Base-by-base conservation (phyloP, 1,140 invertebrate genomes). In the Tenebrio molitor region DNA sequence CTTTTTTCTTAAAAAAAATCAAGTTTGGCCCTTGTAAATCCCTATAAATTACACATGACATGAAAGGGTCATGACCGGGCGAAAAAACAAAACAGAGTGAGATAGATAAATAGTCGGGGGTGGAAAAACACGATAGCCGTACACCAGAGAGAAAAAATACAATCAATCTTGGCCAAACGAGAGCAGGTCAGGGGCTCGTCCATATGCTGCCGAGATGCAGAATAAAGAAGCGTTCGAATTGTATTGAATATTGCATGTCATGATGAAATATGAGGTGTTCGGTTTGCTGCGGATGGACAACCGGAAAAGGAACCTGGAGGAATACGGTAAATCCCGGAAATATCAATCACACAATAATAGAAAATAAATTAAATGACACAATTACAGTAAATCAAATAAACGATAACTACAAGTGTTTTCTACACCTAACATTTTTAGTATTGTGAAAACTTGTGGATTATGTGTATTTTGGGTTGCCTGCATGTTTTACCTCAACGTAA, bases 221-320 rank as follows among this genome's bases (percentile, higher is more conserved):
- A 41, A 66, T 42, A 64, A 64, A 34, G 36, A 66, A 66, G 36
- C 21, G 14, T n/a, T 66, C 64, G 36, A 44, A 66, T 66, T 66
- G 64, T 66, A 66, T 66, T 42, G 42, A 66, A 66, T 66, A 66
- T 66, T 66, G 16, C n/a, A 66, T 66, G 34, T 19, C 36, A 21
- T 42, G 33, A 64, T 66, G 36, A 66, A 66, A 66, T 42, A 66
- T 66, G 50, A 58, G 21, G 0, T 15, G 12, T 39, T n/a, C 36
- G 36, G 2, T 39, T 12, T 2, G 36, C n/a, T 39, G 29, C 29
- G 4, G 2, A 39, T 2, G 36, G 5, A 39, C 6, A 39, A 29
- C 25, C 8, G 3, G 25, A 29, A 29, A 29, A 29, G 25, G 25
- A 29, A 29, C 25, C 8, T 29, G n/a, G n/a, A n/a, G n/a, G n/a